A percentile compares a stretch with the other conserved stretches of the same genome.
Evolutionary conservation across 2,113 vertebrate species (phyloP).

Genomic region (Furnarius figulus): DNA sequence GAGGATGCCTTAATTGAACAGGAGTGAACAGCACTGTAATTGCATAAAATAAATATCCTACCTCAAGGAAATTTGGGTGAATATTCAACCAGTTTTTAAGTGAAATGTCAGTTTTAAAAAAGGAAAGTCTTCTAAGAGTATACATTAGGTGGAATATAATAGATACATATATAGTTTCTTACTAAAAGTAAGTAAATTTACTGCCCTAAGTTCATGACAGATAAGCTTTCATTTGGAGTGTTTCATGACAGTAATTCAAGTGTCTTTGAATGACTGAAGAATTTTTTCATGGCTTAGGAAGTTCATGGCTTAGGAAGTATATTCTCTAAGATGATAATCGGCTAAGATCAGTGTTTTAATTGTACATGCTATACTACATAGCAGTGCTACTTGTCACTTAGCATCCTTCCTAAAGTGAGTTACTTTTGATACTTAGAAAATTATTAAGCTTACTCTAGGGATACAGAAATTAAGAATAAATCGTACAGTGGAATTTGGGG

Average conservation of each 20-base stretch:
- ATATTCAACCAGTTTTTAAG: not conserved
- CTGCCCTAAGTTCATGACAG: not conserved
- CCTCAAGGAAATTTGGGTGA: not conserved
- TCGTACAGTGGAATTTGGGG: not conserved
- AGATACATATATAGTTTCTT: not conserved
- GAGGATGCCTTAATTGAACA: not conserved
- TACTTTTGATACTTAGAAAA: not conserved
- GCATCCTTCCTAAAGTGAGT: not conserved
- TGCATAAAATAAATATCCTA: not conserved
- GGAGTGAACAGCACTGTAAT: not conserved
- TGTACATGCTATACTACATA: rapidly evolving
- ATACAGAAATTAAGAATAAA: not conserved
- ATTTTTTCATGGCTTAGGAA: not conserved
- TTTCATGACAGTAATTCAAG: not conserved
- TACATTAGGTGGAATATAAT: not conserved
- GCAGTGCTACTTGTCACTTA: not conserved
- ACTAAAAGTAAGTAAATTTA: not conserved
- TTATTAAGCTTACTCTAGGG: not conserved
- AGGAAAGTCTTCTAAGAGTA: not conserved
- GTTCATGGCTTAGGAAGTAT: not conserved
- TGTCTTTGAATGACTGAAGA: not conserved
- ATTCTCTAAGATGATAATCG: not conserved
- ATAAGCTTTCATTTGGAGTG: not conserved
- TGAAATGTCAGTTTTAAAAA: not conserved
- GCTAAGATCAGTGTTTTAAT: not conserved